A percentile compares a stretch with the other conserved stretches of the same genome.
Conservation (phyloP, 2,888 invertebrate genomes). For the Gerosis bhagava region DNA sequence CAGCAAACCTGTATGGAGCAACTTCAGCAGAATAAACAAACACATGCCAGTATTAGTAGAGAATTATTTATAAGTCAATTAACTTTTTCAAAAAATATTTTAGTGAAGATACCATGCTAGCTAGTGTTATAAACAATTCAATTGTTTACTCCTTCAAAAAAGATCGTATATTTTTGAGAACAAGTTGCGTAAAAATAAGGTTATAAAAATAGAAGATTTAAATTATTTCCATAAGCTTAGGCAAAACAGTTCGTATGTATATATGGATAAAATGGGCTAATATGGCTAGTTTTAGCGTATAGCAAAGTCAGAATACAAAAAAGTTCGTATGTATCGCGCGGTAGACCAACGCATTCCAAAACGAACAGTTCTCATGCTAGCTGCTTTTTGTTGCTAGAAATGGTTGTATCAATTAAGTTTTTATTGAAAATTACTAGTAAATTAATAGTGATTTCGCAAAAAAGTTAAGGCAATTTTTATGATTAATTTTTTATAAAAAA, state of each 20-base stretch:
- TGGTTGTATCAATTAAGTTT: too few species aligned
- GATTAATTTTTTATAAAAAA: too few species aligned
- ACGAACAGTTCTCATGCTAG: too few species aligned
- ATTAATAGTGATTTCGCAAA: too few species aligned
- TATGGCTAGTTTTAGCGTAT: slow-evolving; percentile 12
- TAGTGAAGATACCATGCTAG: background rate
- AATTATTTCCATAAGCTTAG: slow-evolving; percentile 9
- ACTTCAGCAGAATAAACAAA: slow-evolving; percentile 16
- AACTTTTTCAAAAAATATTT: slow-evolving; percentile 12
- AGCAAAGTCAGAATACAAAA: slow-evolving; percentile 11
- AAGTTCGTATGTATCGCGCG: slow-evolving; percentile 10
- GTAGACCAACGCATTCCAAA: slow-evolving; percentile 12
- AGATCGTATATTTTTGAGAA: slow-evolving; percentile 25
- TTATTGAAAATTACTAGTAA: too few species aligned
- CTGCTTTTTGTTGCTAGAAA: too few species aligned
- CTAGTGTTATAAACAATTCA: slow-evolving; percentile 7
- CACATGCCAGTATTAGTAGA: slow-evolving; percentile 8
- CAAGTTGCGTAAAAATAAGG: slow-evolving; percentile 19
- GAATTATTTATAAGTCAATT: too few species aligned
- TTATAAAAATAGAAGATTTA: slow-evolving; percentile 4
- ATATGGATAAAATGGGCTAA: slow-evolving; percentile 2
- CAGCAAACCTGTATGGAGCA: slow-evolving; percentile 8
- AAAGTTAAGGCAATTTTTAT: too few species aligned
- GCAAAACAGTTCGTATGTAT: slow-evolving; percentile 11
- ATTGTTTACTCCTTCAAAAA: slow-evolving; percentile 19